Base-by-base conservation (phyloP, 2,888 invertebrate genomes). In the Pharmacophagus antenor region DNA sequence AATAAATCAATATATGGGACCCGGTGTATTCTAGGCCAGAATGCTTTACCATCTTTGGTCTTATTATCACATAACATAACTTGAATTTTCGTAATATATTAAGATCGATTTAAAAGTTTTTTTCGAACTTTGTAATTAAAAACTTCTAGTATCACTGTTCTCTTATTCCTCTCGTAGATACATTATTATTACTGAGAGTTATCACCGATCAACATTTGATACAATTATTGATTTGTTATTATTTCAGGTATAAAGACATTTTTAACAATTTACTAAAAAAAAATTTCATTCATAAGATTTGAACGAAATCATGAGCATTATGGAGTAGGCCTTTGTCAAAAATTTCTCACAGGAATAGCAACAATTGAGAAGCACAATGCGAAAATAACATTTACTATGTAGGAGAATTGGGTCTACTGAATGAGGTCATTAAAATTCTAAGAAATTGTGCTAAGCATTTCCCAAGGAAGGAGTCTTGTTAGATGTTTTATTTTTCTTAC, bases 301-400 rank as follows among this genome's bases (percentile, higher is more conserved):
- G 4, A 37, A n/a, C 2, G 37, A 37, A 37, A 37, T 44, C 42
- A 44, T 17, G n/a, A 44, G 18, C 18, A 18, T 18, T 18, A 44
- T 18, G 42, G 2, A 31, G 18, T 17, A 50, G 49, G 42, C 48
- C 49, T 25, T 21, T 6, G 18, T 50, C 22, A 42, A 27, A 41
- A 37, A 49, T 59, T 54, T 27, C 55, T 51, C 60, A 1, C 23
- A 50, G 50, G 50, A 60, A 49, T 50, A 27, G 54, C n/a, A 17
- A 20, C 51, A 56, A 46, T 60, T 42, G 60, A 37, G 46, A 37
- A 55, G 51, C 20, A 44, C 50, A 50, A 22, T 50, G 21, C n/a
- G 46, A 56, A 60, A 60, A 60, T 60, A 55, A 60, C 60, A 60
- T 60, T 55, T 25, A 60, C 51, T 46, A 60, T 60, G 60, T 60